Percentiles rank a stretch among this genome's conserved stretches.
phyloP scores from a whole-genome alignment of 2,797 vertebrate species.

The Mus minutoides region DNA sequence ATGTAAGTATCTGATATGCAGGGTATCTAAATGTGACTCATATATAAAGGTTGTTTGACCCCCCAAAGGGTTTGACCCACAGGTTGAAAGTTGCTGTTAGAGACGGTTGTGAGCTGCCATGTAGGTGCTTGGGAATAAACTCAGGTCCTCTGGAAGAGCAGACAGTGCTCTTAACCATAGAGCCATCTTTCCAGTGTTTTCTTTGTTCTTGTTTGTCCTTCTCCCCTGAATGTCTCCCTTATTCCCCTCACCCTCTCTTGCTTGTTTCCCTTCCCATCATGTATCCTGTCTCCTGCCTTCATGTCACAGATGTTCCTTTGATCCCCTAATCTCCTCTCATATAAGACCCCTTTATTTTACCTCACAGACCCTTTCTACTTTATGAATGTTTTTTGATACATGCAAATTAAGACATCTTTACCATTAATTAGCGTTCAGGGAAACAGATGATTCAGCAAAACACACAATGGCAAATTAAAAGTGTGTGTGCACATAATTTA shows the following conservation, averaged over 20 bases:
- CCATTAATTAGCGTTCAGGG: background rate
- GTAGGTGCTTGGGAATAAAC: background rate
- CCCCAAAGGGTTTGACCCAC: no score
- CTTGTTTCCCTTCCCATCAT: background rate
- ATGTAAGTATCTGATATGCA: background rate
- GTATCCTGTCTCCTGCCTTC: no score
- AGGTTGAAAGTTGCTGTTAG: no score
- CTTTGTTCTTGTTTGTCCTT: no score
- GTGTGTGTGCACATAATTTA: background rate
- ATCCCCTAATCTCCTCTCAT: background rate
- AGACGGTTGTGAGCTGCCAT: no score
- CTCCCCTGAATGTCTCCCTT: no score
- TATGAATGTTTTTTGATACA: conserved; percentile 45
- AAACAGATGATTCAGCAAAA: conserved; percentile 18
- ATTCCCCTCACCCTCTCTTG: no score
- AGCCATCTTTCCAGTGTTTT: background rate
- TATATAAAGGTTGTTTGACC: no score
- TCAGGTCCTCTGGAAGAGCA: background rate
- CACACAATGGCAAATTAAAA: conserved; percentile 23
- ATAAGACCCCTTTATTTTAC: background rate
- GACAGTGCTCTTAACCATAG: background rate
- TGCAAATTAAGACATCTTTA: conserved; percentile 8
- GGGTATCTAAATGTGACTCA: background rate
- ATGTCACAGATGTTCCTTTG: background rate
- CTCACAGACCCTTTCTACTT: background rate